These are phyloP conservation scores for Pterophyllum scalare DNA, from an alignment of 2,113 vertebrate species.

Conservation along the genomic window DNA sequence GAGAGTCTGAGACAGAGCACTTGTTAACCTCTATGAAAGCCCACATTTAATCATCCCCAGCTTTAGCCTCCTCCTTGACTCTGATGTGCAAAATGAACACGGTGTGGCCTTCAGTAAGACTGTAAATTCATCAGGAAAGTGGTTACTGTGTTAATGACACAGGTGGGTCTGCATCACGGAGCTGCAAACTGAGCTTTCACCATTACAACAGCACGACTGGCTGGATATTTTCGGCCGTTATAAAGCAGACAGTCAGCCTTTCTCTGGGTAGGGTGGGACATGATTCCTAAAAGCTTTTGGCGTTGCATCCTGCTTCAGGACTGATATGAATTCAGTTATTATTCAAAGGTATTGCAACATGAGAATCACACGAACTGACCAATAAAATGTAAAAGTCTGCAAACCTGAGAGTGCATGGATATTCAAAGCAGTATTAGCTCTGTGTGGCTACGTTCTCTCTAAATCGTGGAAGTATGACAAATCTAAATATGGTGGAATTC, in stretches of 20 bases:
- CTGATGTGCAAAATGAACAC: background rate
- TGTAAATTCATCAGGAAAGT: background rate
- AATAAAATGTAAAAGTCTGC: background rate
- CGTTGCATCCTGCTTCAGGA: background rate
- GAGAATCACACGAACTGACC: no score
- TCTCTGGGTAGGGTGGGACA: background rate
- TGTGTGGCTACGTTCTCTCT: background rate
- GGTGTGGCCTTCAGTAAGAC: accelerated
- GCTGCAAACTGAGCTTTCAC: background rate
- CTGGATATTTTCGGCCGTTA: background rate
- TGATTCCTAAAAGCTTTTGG: background rate
- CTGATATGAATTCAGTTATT: background rate
- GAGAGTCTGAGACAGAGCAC: background rate
- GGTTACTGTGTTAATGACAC: accelerated
- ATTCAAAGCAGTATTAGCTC: background rate
- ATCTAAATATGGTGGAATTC: conserved; percentile 16
- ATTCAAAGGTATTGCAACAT: no score
- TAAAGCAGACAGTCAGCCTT: background rate
- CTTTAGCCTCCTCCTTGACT: background rate
- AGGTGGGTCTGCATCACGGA: accelerated
- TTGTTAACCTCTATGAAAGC: background rate
- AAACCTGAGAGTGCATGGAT: background rate
- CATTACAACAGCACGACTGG: background rate
- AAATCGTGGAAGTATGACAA: background rate
- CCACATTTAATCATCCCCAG: accelerated